Evolutionary conservation across 2,113 vertebrate genomes (phyloP).

Genomic region (Zingel zingel): DNA sequence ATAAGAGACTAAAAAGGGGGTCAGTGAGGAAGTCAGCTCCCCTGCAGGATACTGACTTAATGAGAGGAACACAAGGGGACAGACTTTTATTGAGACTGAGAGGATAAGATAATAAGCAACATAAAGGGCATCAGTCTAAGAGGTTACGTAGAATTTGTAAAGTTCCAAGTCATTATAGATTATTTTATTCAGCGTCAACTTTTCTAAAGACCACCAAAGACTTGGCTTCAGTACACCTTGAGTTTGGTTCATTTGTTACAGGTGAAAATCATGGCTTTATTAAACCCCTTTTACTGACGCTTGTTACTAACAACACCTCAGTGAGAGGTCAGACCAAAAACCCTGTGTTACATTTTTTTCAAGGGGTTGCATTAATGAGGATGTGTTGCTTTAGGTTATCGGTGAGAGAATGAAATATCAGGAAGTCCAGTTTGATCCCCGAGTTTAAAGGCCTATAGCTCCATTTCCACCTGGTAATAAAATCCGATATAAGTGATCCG

Average conservation of each 20-base stretch:
- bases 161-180: conserved; percentile 12
- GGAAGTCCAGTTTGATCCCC: background rate
- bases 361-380: too few species aligned
- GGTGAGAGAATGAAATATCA: background rate
- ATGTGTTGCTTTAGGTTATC: background rate
- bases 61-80: conserved; percentile 49
- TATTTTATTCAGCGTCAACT: conserved; percentile 35
- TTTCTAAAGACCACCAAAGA: conserved; percentile 13
- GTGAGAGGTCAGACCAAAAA: background rate
- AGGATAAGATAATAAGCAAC: conserved; percentile 50
- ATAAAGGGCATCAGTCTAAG: conserved; percentile 27
- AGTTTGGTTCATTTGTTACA: background rate
- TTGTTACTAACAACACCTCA: background rate
- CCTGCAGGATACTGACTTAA: conserved; percentile 62
- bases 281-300: background rate
- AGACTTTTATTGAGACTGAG: conserved; percentile 23
- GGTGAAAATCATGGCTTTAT: background rate
- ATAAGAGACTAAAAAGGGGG: conserved; percentile 29
- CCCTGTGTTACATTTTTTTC: background rate
- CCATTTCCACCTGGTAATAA: too few species aligned
- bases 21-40: conserved; percentile 32
- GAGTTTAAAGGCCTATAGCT: too few species aligned
- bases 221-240: background rate
- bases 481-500: too few species aligned
- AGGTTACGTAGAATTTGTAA: conserved; percentile 26